These are phyloP conservation scores for Nymphalis c-album DNA, from an alignment of 2,888 invertebrate species.

Conservation along the genomic window DNA sequence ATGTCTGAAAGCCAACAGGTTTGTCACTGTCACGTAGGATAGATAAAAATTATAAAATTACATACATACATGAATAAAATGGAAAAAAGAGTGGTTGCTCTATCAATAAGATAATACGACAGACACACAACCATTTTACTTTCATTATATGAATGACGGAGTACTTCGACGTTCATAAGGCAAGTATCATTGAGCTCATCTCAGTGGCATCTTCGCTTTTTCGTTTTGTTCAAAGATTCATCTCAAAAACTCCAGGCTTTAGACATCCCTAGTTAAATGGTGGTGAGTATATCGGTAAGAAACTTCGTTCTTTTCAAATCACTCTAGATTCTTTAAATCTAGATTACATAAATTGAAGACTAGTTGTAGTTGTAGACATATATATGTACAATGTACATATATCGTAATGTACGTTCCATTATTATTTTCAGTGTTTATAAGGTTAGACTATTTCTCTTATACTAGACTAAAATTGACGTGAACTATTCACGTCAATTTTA, in stretches of 20 bases:
- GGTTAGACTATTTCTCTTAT: neutral
- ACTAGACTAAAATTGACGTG: too few species aligned
- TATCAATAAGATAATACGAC: too few species aligned
- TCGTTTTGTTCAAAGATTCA: slow-evolving; percentile 8
- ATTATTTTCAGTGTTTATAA: neutral
- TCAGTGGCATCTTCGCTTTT: slow-evolving; percentile 14
- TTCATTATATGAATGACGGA: neutral
- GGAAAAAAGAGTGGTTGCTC: too few species aligned
- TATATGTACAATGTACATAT: too few species aligned
- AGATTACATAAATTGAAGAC: neutral
- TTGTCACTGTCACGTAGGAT: too few species aligned
- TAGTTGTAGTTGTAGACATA: neutral
- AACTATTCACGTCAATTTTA: neutral
- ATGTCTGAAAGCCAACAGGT: too few species aligned
- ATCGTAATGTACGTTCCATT: neutral
- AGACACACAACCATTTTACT: neutral
- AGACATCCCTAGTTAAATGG: slow-evolving; percentile 6
- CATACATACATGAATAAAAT: too few species aligned
- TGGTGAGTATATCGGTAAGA: neutral
- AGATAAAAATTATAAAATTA: too few species aligned
- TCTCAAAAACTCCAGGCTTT: slow-evolving; percentile 3
- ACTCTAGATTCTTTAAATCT: neutral
- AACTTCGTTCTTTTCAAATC: neutral
- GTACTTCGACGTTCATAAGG: slow-evolving; percentile 8
- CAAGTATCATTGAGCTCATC: slow-evolving; percentile 18